Conservation (phyloP, 1,140 invertebrate genomes). For the Bombus affinis region DNA sequence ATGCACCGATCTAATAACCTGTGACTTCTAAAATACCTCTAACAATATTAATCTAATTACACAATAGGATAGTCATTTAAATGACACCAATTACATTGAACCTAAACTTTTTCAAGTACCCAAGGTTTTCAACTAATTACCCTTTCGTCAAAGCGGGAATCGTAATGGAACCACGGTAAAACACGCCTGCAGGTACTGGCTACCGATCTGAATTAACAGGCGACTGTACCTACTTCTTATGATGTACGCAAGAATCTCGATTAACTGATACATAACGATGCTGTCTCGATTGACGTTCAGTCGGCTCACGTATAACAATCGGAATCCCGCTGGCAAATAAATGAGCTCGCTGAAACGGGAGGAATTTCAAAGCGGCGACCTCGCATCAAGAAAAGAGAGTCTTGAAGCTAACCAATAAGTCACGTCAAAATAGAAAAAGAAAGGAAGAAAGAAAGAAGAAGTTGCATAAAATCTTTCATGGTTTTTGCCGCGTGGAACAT, state of each 20-base stretch:
- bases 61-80: not conserved
- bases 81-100: not conserved
- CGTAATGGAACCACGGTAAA: not conserved
- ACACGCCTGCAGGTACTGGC: not conserved
- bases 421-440: not conserved
- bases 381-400: not conserved
- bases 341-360: slow-evolving; percentile 39
- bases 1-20: no score
- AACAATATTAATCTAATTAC: not conserved
- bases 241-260: slow-evolving; percentile 24
- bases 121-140: not conserved
- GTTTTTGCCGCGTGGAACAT: not conserved
- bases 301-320: slow-evolving; percentile 49
- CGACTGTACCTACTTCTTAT: slow-evolving; percentile 5
- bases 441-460: not conserved
- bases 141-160: not conserved
- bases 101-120: not conserved
- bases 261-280: slow-evolving; percentile 40
- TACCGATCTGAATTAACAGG: not conserved
- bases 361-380: slow-evolving; percentile 31
- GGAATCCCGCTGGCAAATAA: slow-evolving; percentile 48
- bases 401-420: not conserved
- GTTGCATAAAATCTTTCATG: not conserved
- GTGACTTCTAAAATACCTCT: not conserved
- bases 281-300: slow-evolving; percentile 21